Percentiles rank a stretch among this genome's conserved stretches.
These are phyloP conservation scores for Actenoides hombroni DNA, from an alignment of 2,113 vertebrate genomes.

Conservation along the genomic window DNA sequence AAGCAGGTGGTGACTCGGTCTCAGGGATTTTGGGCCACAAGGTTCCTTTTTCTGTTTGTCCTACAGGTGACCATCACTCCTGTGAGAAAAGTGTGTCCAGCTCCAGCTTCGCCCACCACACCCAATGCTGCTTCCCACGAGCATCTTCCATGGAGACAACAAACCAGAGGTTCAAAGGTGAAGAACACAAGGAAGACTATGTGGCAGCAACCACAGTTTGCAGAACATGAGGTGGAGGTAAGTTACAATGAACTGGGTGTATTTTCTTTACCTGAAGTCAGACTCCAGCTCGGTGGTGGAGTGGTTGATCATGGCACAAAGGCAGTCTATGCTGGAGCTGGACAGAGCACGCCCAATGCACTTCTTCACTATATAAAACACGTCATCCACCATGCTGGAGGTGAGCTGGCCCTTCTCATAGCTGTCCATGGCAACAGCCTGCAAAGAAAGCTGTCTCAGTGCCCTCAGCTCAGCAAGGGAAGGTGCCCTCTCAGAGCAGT, in stretches of 20 bases:
- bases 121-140: accelerated
- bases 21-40: neutral
- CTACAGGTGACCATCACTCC: neutral
- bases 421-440: constrained; percentile 95
- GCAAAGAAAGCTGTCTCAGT: neutral
- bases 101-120: neutral
- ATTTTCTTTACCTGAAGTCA: constrained; percentile 87
- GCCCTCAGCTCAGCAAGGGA: neutral
- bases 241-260: neutral
- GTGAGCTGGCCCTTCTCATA: constrained; percentile 93
- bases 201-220: neutral
- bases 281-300: constrained; percentile 92
- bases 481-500: neutral
- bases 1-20: neutral
- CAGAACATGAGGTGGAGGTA: accelerated
- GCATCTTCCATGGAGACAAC: neutral
- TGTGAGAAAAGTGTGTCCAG: neutral
- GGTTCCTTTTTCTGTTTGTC: neutral
- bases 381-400: constrained; percentile 98
- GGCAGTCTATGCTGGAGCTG: constrained; percentile 95
- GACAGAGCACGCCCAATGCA: constrained; percentile 94
- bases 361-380: constrained; percentile 99
- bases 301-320: constrained; percentile 99
- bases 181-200: neutral
- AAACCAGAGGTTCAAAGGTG: neutral